A percentile compares a stretch with the other conserved stretches of the same genome.
Evolutionary conservation across 2,113 vertebrate species (phyloP).

Genomic region (Xenopus borealis): DNA sequence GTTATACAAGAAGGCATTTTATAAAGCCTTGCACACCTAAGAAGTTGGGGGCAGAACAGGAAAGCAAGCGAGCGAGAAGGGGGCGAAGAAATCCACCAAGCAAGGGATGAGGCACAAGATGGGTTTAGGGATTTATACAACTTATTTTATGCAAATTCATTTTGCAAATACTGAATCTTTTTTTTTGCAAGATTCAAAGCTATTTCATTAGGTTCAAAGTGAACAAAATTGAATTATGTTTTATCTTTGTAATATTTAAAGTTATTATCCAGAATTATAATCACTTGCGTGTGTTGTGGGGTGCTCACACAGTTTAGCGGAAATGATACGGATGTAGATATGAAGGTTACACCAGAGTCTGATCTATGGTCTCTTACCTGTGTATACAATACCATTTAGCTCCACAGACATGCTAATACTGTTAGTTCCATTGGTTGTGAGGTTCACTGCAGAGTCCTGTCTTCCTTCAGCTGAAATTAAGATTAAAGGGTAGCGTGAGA

Average conservation of each 20-base stretch:
- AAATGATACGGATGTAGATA: too few species aligned
- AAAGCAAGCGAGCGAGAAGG: background rate
- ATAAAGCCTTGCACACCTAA: background rate
- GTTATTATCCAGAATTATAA: too few species aligned
- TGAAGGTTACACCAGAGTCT: background rate
- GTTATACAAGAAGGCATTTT: background rate
- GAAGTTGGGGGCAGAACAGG: background rate
- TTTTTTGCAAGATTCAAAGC: too few species aligned
- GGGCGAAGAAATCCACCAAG: background rate
- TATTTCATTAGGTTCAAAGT: too few species aligned
- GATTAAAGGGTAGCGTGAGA: too few species aligned
- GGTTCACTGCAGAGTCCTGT: conserved; percentile 70
- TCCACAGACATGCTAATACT: conserved; percentile 97
- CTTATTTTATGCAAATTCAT: too few species aligned
- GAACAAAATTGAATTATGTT: background rate
- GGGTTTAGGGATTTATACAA: background rate
- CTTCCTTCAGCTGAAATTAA: conserved; percentile 65
- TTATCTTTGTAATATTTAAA: too few species aligned
- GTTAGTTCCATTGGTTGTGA: conserved; percentile 75
- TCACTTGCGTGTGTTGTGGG: too few species aligned
- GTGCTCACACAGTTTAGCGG: too few species aligned
- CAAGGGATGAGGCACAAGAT: background rate
- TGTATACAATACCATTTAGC: conserved; percentile 89
- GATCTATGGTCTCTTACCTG: conserved; percentile 65
- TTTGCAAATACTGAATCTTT: too few species aligned